These are phyloP conservation scores for Drosophila pseudotalamancana DNA, from an alignment of 2,888 invertebrate species.

Conservation along the genomic window DNA sequence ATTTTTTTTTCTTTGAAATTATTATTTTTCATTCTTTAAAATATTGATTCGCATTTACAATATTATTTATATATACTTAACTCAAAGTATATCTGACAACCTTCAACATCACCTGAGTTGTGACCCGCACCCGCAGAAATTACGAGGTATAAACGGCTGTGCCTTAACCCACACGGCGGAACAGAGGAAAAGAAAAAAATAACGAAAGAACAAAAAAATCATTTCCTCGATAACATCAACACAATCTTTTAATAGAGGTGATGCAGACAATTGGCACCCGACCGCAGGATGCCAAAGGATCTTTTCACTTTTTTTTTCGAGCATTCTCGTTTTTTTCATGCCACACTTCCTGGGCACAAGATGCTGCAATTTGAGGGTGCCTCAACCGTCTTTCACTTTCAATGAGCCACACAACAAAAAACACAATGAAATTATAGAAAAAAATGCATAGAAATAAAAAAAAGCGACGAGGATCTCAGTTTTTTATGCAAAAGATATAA, in stretches of 20 bases:
- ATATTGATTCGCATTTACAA: too few relatives aligned
- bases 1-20: too few relatives aligned
- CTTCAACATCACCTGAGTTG: too few relatives aligned
- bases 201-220: constrained; percentile 50
- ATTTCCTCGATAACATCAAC: constrained; percentile 67
- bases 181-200: background rate
- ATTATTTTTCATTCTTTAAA: too few relatives aligned
- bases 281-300: constrained; percentile 58
- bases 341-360: constrained; percentile 71
- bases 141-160: constrained; percentile 6
- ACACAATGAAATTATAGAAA: constrained; percentile 62
- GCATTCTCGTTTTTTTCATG: constrained; percentile 45
- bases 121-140: background rate
- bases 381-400: constrained; percentile 74
- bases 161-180: constrained; percentile 5
- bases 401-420: constrained; percentile 45
- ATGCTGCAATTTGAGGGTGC: constrained; percentile 75
- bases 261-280: constrained; percentile 66
- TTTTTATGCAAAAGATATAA: constrained; percentile 74
- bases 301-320: constrained; percentile 74
- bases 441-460: constrained; percentile 52
- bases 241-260: constrained; percentile 44
- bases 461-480: constrained; percentile 44
- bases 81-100: too few relatives aligned
- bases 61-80: too few relatives aligned